Conservation (phyloP, 1,140 invertebrate species). For the Probaryconus sp. region DNA sequence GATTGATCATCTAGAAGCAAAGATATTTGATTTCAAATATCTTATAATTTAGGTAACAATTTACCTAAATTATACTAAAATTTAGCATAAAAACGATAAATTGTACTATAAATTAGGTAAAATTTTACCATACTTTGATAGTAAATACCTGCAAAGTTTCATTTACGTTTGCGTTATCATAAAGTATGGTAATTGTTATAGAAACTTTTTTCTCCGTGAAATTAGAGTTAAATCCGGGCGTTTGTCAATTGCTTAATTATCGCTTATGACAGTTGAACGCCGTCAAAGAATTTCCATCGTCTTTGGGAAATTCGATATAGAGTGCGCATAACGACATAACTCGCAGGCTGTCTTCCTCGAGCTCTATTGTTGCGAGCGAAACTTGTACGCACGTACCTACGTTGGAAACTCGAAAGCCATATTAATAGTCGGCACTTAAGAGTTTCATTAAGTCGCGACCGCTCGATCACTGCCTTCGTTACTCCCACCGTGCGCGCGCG, state of each 20-base stretch:
- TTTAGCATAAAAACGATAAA: too few species aligned
- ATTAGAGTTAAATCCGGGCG: background rate
- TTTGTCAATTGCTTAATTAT: conserved; percentile 29
- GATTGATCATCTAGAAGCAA: too few species aligned
- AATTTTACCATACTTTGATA: too few species aligned
- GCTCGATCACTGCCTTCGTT: conserved; percentile 74
- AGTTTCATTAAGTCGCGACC: conserved; percentile 77
- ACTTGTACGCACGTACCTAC: conserved; percentile 58
- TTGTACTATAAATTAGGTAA: too few species aligned
- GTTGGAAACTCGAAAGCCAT: conserved; percentile 69
- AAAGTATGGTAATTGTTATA: too few species aligned
- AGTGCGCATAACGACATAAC: conserved; percentile 6
- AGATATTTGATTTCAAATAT: too few species aligned
- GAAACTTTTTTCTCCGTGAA: too few species aligned
- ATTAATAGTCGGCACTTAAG: conserved; percentile 77
- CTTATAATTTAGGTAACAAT: too few species aligned
- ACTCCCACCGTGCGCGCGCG: conserved; percentile 43
- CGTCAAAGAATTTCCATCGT: conserved; percentile 15
- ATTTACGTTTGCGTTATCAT: too few species aligned
- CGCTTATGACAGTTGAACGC: conserved; percentile 17
- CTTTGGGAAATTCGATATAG: conserved; percentile 18
- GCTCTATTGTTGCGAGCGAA: conserved; percentile 32
- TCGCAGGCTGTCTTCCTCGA: conserved; percentile 17
- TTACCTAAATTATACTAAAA: too few species aligned
- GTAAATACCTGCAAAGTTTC: too few species aligned